phyloP scores from a whole-genome alignment of 2,113 vertebrate species.

The Varanus komodoensis region DNA sequence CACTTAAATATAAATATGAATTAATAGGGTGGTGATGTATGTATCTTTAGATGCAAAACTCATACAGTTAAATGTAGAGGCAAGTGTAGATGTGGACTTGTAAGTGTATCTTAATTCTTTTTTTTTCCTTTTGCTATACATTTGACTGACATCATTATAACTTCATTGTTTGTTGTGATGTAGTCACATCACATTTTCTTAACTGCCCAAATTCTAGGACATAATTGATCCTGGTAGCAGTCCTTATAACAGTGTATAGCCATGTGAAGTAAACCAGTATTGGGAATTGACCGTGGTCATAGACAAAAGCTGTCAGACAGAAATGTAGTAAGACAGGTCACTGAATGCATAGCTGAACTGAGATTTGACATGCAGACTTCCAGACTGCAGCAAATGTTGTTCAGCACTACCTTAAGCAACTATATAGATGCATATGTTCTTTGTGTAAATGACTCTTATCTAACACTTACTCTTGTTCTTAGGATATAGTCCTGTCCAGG shows the following conservation, averaged over 20 bases:
- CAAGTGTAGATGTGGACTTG: neutral
- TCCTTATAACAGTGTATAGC: neutral
- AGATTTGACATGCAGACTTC: neutral
- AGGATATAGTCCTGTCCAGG: neutral
- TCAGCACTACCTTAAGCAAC: neutral
- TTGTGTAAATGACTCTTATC: neutral
- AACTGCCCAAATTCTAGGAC: no score
- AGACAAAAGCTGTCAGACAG: neutral
- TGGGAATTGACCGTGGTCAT: no score
- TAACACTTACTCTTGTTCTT: neutral
- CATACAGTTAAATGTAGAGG: neutral
- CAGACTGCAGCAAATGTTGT: neutral
- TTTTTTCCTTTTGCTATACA: neutral
- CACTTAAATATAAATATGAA: constrained; percentile 65
- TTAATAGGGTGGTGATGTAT: constrained; percentile 61
- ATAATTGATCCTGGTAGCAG: neutral
- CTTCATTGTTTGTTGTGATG: neutral
- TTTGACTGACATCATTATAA: neutral
- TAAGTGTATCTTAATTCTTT: neutral
- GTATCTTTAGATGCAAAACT: constrained; percentile 37
- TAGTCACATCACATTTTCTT: neutral
- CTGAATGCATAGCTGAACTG: neutral
- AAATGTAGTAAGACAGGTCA: neutral
- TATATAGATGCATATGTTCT: no score
- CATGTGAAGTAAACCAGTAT: neutral